phyloP scores from a whole-genome alignment of 2,113 vertebrate genomes.

The Geothlypis trichas region DNA sequence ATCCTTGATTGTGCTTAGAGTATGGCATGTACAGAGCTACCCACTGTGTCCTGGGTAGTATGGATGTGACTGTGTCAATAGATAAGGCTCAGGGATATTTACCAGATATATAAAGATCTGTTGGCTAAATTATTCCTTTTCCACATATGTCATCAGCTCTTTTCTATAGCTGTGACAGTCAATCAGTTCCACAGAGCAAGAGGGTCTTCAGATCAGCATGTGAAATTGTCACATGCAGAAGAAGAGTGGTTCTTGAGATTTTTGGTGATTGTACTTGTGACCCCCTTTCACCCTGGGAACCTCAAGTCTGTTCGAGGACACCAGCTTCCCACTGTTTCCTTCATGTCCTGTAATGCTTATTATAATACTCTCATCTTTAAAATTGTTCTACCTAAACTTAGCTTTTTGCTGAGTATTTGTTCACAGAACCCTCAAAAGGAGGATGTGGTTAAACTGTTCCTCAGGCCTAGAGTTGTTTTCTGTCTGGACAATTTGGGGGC shows the following conservation, averaged over 20 bases:
- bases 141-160: neutral
- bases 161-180: neutral
- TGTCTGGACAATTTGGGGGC: neutral
- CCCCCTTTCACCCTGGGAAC: neutral
- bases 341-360: neutral
- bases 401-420: neutral
- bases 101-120: neutral
- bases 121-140: neutral
- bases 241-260: neutral
- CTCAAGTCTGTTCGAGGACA: neutral
- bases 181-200: neutral
- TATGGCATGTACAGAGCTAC: accelerated
- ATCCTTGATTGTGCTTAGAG: neutral
- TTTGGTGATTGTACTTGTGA: neutral
- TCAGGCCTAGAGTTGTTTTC: neutral
- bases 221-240: neutral
- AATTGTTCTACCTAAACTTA: neutral
- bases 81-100: neutral
- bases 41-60: neutral
- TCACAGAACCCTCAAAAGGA: neutral
- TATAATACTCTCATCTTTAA: neutral
- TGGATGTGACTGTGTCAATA: neutral
- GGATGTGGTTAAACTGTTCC: neutral
- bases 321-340: neutral
- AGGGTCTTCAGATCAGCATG: neutral